Evolutionary conservation across 2,888 invertebrate species (phyloP).

Genomic region (Parelbella ahira): DNA sequence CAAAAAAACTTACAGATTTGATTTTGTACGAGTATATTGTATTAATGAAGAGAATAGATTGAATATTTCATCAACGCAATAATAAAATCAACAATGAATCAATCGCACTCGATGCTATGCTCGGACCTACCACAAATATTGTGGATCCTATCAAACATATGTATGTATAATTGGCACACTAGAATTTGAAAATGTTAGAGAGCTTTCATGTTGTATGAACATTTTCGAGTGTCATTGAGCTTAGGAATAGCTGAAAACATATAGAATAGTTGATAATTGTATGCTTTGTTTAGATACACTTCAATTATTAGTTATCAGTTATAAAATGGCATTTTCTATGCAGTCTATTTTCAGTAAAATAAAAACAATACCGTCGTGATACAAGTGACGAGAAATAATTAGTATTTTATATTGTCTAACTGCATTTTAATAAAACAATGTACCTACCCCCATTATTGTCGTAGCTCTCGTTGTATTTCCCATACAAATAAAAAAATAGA

Average conservation of each 20-base stretch:
- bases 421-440: too few species aligned
- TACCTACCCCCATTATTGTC: too few species aligned
- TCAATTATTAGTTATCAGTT: constrained; percentile 13
- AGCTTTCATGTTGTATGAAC: constrained; percentile 9
- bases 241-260: constrained; percentile 13
- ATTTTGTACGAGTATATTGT: too few species aligned
- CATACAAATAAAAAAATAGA: too few species aligned
- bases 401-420: too few species aligned
- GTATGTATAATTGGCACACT: constrained; percentile 19
- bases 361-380: too few species aligned
- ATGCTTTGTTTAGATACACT: constrained; percentile 16
- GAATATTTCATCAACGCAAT: constrained; percentile 18
- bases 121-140: constrained; percentile 17
- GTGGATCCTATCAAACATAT: constrained; percentile 1
- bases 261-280: constrained; percentile 7
- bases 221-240: constrained; percentile 16
- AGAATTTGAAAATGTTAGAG: constrained; percentile 19
- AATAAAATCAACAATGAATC: constrained; percentile 12
- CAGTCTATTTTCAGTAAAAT: too few species aligned
- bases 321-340: too few species aligned
- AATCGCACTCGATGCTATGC: constrained; percentile 11
- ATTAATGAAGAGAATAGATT: constrained; percentile 16
- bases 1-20: too few species aligned
- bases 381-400: too few species aligned
- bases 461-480: too few species aligned